Evolutionary conservation across 2,888 invertebrate genomes (phyloP), one percentile per base, ranked within the genome.

Genomic region (Perdita meconis): DNA sequence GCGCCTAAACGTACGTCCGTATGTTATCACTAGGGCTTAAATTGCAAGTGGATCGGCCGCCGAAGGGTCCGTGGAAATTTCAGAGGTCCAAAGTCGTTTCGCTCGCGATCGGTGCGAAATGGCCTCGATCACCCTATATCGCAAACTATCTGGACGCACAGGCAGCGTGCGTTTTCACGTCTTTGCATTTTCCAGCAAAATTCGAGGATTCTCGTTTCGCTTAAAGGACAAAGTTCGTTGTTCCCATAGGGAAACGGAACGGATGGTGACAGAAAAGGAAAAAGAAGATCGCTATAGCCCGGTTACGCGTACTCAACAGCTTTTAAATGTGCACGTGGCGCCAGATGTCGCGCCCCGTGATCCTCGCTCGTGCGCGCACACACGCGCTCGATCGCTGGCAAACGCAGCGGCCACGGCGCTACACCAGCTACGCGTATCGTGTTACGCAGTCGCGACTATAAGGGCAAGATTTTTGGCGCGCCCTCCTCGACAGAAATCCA

Each of bases 261-360:
- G 6, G 30, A 6, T 2, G 13, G 22, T 6, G 19, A 13, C 2
- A 30, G 30, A 30, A 30, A 30, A 6, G 30, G 6, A 4, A 6
- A 6, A 30, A 30, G 30, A 30, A 30, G 6, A 6, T 2, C 47
- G 30, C 55, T 47, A 10, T 68, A 38, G 26, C 30, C 24, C 22
- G n/a, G 30, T 22, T 44, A 3, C 26, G 36, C 36, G 16, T 36
- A 56, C 55, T 40, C 57, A 64, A 16, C 47, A 44, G 34, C 57
- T 51, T 74, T 61, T 61, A 67, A 71, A 69, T 77, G 83, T 76
- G 74, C 71, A 75, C 69, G 80, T 81, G 89, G 89, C 87, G 89
- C 88, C 89, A 89, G 89, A 89, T 89, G 89, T 86, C 86, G 82
- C 85, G 88, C 77, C 82, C 84, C 82, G 85, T 87, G 83, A 88